These are phyloP conservation scores for Papilio aristodemus DNA, from an alignment of 1,140 invertebrate genomes.

Conservation along the genomic window DNA sequence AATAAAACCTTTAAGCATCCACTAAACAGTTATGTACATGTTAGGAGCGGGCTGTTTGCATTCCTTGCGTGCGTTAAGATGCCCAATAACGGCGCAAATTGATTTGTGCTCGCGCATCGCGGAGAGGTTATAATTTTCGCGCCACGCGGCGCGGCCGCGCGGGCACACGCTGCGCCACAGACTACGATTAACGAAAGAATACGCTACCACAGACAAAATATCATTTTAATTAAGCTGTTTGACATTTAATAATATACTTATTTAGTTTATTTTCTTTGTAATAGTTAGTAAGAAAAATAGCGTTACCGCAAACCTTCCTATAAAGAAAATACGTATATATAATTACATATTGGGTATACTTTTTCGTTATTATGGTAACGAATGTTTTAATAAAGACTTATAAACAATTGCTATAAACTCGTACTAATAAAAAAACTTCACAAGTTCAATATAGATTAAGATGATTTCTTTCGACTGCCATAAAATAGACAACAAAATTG, in stretches of 20 bases:
- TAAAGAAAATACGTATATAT: too few relatives aligned
- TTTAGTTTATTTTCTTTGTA: neutral
- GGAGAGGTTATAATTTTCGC: conserved; percentile 67
- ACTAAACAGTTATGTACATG: conserved; percentile 17
- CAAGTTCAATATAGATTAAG: too few relatives aligned
- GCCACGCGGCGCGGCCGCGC: conserved; percentile 52
- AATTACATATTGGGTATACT: too few relatives aligned
- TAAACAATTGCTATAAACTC: too few relatives aligned
- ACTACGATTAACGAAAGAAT: conserved; percentile 18
- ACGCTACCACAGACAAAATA: conserved; percentile 31
- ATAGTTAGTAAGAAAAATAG: neutral
- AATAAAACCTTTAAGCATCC: neutral
- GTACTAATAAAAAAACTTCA: too few relatives aligned
- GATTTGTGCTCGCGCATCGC: conserved; percentile 51
- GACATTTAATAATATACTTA: neutral
- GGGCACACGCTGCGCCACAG: conserved; percentile 50
- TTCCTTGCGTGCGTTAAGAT: conserved; percentile 23
- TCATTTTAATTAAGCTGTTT: conserved; percentile 26
- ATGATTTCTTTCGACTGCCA: too few relatives aligned
- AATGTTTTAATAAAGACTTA: too few relatives aligned
- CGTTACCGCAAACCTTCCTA: neutral
- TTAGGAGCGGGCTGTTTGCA: conserved; percentile 3
- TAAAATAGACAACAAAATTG: too few relatives aligned
- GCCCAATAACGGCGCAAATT: conserved; percentile 47
- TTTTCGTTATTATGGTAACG: too few relatives aligned